A percentile compares a stretch with the other conserved stretches of the same genome.
These are phyloP conservation scores for Rambutsinella grinnellia DNA, from an alignment of 2,888 invertebrate genomes.

Conservation along the genomic window DNA sequence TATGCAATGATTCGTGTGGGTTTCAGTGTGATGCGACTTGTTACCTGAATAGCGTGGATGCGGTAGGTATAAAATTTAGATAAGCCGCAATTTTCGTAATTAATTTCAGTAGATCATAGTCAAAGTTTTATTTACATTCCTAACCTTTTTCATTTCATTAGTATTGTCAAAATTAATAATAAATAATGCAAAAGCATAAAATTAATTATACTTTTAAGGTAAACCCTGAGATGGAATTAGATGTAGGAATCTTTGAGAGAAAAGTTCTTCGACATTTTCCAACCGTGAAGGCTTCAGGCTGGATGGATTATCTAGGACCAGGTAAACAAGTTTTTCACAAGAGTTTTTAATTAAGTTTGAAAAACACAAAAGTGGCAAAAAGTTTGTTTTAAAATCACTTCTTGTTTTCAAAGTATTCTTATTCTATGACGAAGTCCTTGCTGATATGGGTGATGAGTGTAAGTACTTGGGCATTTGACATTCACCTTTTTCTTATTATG, in stretches of 20 bases:
- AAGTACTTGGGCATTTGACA: constrained; percentile 8
- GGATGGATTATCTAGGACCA: constrained; percentile 63
- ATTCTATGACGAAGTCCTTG: constrained; percentile 59
- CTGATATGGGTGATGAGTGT: constrained; percentile 57
- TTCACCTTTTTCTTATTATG: no score
- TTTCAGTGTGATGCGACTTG: constrained; percentile 63
- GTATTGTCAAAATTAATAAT: background rate
- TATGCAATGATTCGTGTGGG: no score
- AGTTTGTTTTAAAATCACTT: constrained; percentile 8
- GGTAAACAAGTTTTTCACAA: constrained; percentile 29
- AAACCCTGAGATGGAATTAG: constrained; percentile 55
- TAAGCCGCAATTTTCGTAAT: background rate
- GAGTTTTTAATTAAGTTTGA: no score
- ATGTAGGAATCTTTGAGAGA: constrained; percentile 51
- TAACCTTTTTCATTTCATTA: no score
- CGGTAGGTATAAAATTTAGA: constrained; percentile 34
- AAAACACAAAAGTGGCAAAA: background rate
- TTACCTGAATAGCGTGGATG: constrained; percentile 51
- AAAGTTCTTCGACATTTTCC: constrained; percentile 57
- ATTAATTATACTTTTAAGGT: constrained; percentile 25
- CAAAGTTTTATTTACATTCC: no score
- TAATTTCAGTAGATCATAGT: no score
- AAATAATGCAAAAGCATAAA: background rate
- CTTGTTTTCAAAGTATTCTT: constrained; percentile 46
- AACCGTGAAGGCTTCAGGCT: constrained; percentile 54